These are phyloP conservation scores for Daboia siamensis DNA, from an alignment of 2,113 vertebrate genomes.

Conservation along the genomic window DNA sequence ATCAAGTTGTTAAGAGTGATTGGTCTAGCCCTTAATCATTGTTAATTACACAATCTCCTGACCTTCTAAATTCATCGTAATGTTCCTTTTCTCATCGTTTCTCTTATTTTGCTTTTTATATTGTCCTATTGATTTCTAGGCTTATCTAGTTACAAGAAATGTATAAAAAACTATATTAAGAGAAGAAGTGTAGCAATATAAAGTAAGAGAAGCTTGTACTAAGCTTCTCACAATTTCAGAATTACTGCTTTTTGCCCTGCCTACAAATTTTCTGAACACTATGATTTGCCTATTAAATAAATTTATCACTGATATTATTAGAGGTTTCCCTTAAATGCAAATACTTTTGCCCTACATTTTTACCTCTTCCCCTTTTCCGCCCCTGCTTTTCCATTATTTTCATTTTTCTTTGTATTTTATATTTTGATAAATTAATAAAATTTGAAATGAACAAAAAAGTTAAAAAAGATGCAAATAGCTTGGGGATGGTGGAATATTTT, in stretches of 20 bases:
- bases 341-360: background rate
- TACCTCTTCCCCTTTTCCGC: background rate
- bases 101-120: background rate
- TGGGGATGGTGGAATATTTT: background rate
- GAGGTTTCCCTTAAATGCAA: background rate
- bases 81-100: background rate
- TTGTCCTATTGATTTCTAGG: background rate
- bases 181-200: background rate
- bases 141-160: background rate
- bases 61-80: background rate
- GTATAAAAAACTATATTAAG: background rate
- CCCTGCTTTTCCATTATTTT: background rate
- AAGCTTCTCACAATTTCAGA: background rate
- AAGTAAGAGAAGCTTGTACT: background rate
- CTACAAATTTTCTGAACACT: background rate
- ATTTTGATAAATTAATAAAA: background rate
- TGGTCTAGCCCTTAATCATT: background rate
- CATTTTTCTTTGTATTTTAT: background rate
- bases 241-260: background rate
- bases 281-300: background rate
- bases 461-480: background rate
- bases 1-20: background rate
- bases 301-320: background rate
- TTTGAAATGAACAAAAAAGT: background rate
- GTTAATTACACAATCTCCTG: background rate